Percentiles rank a stretch among this genome's conserved stretches.
Conservation (phyloP, 2,797 vertebrate species). For the Pangasius sanitwongsei region DNA sequence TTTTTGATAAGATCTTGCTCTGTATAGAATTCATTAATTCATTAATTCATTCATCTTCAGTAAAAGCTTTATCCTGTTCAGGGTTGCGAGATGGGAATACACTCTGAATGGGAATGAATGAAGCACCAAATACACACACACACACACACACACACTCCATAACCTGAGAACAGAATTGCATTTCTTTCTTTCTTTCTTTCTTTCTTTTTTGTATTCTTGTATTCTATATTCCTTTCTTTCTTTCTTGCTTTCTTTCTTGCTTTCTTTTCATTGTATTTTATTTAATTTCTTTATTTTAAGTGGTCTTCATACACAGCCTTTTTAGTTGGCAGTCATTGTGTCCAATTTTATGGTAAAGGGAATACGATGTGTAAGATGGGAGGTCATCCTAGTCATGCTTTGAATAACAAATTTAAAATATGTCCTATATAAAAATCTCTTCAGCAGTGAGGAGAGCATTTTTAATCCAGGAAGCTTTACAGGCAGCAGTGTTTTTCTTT, state of each 20-base stretch:
- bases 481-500: conserved; percentile 18
- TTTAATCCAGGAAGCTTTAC: conserved; percentile 44
- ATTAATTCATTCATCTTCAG: not conserved
- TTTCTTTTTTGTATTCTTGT: not conserved
- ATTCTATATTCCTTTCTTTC: not conserved
- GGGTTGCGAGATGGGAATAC: not conserved
- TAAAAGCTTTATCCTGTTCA: not conserved
- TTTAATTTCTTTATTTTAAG: not conserved
- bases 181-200: not conserved
- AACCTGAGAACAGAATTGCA: not conserved
- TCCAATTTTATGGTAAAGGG: not conserved
- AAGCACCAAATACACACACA: not conserved
- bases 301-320: not conserved
- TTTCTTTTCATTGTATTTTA: not conserved
- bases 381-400: not conserved
- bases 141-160: not conserved
- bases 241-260: not conserved
- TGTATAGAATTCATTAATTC: not conserved
- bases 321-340: not conserved
- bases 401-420: conserved; percentile 11
- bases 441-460: conserved; percentile 12
- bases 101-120: not conserved
- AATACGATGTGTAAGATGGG: not conserved
- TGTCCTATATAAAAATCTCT: conserved; percentile 15
- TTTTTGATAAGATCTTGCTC: not conserved